Conservation (phyloP, 2,888 invertebrate genomes). For the Heteropelma amictum region DNA sequence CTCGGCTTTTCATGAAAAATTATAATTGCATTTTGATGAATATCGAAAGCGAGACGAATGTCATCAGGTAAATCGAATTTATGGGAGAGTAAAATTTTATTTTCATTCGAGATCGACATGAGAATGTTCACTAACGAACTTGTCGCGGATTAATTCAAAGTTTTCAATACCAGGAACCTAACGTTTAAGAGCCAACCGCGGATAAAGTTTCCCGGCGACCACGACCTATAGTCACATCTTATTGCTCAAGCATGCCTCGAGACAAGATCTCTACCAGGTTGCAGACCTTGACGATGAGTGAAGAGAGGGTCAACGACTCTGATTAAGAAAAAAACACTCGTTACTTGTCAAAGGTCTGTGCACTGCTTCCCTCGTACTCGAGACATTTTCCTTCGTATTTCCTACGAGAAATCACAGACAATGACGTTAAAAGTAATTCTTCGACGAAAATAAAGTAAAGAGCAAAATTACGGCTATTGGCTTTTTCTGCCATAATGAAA, state of each 20-base stretch:
- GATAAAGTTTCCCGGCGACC: slow-evolving; percentile 10
- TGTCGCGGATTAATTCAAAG: not conserved
- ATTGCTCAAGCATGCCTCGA: slow-evolving; percentile 9
- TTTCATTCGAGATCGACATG: not conserved
- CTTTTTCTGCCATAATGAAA: too few relatives aligned
- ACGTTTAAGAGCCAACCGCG: not conserved
- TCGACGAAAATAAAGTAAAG: too few relatives aligned
- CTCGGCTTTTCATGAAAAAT: too few relatives aligned
- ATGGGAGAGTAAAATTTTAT: too few relatives aligned
- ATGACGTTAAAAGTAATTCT: too few relatives aligned
- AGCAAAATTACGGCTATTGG: too few relatives aligned
- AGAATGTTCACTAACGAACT: not conserved
- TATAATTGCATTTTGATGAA: too few relatives aligned
- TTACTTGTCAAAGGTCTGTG: slow-evolving; percentile 23
- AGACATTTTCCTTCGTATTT: too few relatives aligned
- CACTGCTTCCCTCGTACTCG: too few relatives aligned
- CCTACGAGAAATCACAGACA: too few relatives aligned
- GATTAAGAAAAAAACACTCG: slow-evolving; percentile 23
- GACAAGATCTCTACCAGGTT: slow-evolving; percentile 25
- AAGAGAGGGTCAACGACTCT: slow-evolving; percentile 46
- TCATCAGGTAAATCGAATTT: too few relatives aligned
- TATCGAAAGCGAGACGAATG: too few relatives aligned
- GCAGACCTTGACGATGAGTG: slow-evolving; percentile 11
- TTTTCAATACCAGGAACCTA: not conserved
- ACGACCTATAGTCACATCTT: slow-evolving; percentile 41